Conservation (phyloP, 2,113 vertebrate genomes). For the Odocoileus hemionus region DNA sequence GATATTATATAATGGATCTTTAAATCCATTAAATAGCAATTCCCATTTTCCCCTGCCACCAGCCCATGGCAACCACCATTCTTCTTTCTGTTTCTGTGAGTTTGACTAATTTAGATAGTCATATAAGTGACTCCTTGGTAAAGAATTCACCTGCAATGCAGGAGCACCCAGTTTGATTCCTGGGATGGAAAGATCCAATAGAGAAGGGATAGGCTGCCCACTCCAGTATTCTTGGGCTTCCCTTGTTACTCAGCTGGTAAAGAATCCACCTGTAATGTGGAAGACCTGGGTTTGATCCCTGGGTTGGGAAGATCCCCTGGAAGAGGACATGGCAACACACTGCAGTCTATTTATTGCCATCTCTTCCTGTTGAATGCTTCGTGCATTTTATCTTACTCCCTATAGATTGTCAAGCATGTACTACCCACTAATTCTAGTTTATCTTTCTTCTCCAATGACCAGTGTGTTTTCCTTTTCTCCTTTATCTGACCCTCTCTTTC, state of each 20-base stretch:
- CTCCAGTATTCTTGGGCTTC: neutral
- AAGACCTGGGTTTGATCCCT: neutral
- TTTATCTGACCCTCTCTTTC: neutral
- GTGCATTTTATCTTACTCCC: neutral
- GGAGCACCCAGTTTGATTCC: neutral
- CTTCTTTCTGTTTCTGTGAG: neutral
- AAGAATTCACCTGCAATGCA: neutral
- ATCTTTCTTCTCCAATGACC: neutral
- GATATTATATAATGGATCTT: neutral
- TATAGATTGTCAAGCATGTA: neutral
- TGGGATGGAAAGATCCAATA: neutral
- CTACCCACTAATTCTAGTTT: neutral
- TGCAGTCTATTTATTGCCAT: neutral
- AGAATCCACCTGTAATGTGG: accelerated
- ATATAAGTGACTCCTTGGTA: neutral
- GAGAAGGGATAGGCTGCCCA: neutral
- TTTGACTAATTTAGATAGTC: neutral
- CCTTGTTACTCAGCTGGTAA: neutral
- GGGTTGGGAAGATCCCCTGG: neutral
- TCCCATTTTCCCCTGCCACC: neutral
- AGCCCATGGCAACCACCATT: neutral
- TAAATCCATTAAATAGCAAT: neutral
- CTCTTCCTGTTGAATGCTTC: neutral
- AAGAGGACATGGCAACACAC: neutral
- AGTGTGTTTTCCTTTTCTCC: neutral